These are phyloP conservation scores for Tupaia chinensis DNA, from an alignment of 2,113 vertebrate genomes.

Conservation along the genomic window DNA sequence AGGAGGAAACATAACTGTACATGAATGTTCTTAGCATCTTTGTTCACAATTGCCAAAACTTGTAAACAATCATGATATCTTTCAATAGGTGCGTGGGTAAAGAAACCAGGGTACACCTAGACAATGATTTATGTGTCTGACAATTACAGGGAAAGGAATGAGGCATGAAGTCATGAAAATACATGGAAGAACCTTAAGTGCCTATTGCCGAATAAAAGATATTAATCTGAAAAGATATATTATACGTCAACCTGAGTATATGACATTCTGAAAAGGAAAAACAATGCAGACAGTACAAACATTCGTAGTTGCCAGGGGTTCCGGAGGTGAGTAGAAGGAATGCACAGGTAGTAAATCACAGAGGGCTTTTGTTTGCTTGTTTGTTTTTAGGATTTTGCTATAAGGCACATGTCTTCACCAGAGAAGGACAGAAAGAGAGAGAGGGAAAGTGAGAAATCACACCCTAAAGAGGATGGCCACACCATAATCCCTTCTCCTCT, in stretches of 20 bases:
- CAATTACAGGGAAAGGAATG: background rate
- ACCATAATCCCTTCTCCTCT: too few species aligned
- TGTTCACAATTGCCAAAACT: background rate
- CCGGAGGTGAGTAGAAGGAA: background rate
- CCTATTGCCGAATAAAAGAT: background rate
- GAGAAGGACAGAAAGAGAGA: too few species aligned
- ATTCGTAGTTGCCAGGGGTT: too few species aligned
- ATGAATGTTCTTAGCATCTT: background rate
- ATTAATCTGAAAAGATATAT: background rate
- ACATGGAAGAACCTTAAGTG: background rate
- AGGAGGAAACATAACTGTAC: background rate
- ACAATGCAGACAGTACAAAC: background rate
- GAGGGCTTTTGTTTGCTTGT: too few species aligned
- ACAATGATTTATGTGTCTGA: background rate
- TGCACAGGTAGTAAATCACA: background rate
- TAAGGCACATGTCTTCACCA: too few species aligned
- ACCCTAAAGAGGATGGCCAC: too few species aligned
- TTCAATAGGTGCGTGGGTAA: background rate
- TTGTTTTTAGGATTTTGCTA: too few species aligned
- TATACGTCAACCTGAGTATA: background rate
- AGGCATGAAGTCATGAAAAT: background rate
- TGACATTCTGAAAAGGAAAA: background rate
- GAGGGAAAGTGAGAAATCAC: too few species aligned
- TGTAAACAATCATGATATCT: background rate
- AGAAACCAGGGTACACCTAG: background rate